A percentile compares a stretch with the other conserved stretches of the same genome.
These are phyloP conservation scores for Chaetodon trifasciatus DNA, from an alignment of 2,797 vertebrate species.

Conservation along the genomic window DNA sequence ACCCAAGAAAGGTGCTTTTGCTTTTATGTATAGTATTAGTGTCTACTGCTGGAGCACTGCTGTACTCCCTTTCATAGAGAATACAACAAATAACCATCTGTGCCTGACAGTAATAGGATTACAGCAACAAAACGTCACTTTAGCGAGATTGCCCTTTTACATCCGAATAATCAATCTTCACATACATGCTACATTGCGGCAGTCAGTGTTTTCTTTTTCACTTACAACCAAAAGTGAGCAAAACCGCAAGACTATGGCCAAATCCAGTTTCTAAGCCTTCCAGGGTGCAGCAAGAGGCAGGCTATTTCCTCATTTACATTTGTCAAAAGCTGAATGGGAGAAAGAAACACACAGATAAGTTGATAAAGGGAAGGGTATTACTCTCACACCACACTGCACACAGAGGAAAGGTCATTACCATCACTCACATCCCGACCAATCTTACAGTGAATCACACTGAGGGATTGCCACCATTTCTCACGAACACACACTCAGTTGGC, in stretches of 20 bases:
- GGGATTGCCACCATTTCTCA: conserved; percentile 61
- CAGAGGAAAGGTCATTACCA: conserved; percentile 81
- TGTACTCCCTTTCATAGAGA: conserved; percentile 10
- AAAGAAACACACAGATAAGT: conserved; percentile 74
- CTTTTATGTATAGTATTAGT: conserved; percentile 9
- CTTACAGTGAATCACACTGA: conserved; percentile 67
- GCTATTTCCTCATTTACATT: conserved; percentile 72
- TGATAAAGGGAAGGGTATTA: conserved; percentile 79
- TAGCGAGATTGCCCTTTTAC: neutral
- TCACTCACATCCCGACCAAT: conserved; percentile 77
- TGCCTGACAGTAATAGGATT: conserved; percentile 14
- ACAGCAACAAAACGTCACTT: conserved; percentile 3
- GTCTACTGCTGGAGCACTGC: conserved; percentile 7
- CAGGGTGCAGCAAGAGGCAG: conserved; percentile 4
- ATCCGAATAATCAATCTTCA: conserved; percentile 1
- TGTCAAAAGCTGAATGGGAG: conserved; percentile 58
- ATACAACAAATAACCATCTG: conserved; percentile 21
- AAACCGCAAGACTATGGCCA: conserved; percentile 8
- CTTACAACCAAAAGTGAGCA: neutral
- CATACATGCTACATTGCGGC: neutral
- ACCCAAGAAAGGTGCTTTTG: conserved; percentile 2
- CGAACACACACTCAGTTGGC: conserved; percentile 42
- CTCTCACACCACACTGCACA: conserved; percentile 69
- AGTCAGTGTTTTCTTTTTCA: neutral
- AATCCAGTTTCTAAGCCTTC: conserved; percentile 25